Percentiles rank a stretch among this genome's conserved stretches.
phyloP scores from a whole-genome alignment of 2,888 invertebrate genomes.

The Hirtodrosophila alboralis region DNA sequence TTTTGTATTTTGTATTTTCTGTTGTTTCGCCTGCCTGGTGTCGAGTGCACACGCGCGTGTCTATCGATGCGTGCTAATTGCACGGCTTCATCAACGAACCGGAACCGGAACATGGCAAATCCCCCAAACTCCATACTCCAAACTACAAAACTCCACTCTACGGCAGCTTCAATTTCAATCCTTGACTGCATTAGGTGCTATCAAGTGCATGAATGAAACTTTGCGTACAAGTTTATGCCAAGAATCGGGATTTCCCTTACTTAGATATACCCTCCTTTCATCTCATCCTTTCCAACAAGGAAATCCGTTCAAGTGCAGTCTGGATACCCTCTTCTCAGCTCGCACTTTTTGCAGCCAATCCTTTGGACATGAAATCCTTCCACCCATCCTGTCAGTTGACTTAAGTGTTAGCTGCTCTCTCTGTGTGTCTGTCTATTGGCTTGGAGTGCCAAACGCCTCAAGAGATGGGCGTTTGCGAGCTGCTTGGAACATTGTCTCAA shows the following conservation, averaged over 20 bases:
- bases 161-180: constrained; percentile 37
- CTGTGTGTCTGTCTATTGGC: constrained; percentile 14
- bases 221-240: constrained; percentile 50
- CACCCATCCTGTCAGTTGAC: constrained; percentile 37
- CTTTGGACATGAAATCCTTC: constrained; percentile 12
- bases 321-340: constrained; percentile 8
- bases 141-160: background rate
- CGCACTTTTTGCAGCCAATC: constrained; percentile 13
- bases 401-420: constrained; percentile 33
- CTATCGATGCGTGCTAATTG: constrained; percentile 81
- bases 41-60: constrained; percentile 74
- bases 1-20: too few species aligned
- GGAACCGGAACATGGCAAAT: constrained; percentile 11
- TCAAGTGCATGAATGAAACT: constrained; percentile 59
- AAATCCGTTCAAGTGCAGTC: constrained; percentile 70
- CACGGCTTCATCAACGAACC: constrained; percentile 45
- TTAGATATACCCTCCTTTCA: background rate
- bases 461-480: constrained; percentile 10
- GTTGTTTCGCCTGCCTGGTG: constrained; percentile 47
- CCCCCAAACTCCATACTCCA: constrained; percentile 6
- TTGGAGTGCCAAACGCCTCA: constrained; percentile 26
- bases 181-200: constrained; percentile 65
- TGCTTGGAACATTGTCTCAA: constrained; percentile 31
- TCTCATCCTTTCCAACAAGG: constrained; percentile 62
- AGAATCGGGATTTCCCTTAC: constrained; percentile 2